Conservation (phyloP, 2,113 vertebrate species). For the Leptocoma aspasia region DNA sequence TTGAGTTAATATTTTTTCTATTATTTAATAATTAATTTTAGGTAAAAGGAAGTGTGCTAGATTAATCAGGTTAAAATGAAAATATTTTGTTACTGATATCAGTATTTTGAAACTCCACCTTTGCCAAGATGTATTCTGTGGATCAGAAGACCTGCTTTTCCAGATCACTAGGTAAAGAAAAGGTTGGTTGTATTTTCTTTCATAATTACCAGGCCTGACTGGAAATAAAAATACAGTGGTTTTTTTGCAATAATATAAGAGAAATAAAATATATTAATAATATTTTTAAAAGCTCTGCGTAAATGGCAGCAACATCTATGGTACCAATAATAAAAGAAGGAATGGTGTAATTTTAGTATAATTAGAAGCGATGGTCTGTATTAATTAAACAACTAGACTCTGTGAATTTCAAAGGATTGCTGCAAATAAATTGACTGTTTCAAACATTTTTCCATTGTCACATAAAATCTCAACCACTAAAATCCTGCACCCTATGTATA, state of each 20-base stretch:
- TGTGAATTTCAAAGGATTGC: background rate
- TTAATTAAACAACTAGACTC: background rate
- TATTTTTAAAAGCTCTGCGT: accelerated
- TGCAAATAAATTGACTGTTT: background rate
- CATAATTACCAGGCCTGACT: background rate
- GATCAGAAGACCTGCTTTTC: background rate
- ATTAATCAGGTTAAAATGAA: background rate
- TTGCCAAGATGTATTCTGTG: background rate
- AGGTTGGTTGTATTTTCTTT: background rate
- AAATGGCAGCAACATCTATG: background rate
- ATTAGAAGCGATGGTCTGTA: background rate
- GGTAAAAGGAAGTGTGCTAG: background rate
- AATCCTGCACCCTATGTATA: too few relatives aligned
- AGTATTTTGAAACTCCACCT: background rate
- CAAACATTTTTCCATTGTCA: background rate
- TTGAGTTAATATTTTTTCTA: background rate
- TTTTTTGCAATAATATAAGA: background rate
- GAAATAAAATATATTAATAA: background rate
- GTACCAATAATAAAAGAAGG: background rate
- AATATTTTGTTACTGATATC: background rate
- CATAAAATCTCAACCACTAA: background rate
- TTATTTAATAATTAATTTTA: background rate
- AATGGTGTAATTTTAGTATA: background rate
- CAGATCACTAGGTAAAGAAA: background rate
- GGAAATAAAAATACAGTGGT: background rate